Evolutionary conservation across 2,888 invertebrate species (phyloP), one percentile per base, ranked within the genome.

Genomic region (Drosophila austrosaltans): DNA sequence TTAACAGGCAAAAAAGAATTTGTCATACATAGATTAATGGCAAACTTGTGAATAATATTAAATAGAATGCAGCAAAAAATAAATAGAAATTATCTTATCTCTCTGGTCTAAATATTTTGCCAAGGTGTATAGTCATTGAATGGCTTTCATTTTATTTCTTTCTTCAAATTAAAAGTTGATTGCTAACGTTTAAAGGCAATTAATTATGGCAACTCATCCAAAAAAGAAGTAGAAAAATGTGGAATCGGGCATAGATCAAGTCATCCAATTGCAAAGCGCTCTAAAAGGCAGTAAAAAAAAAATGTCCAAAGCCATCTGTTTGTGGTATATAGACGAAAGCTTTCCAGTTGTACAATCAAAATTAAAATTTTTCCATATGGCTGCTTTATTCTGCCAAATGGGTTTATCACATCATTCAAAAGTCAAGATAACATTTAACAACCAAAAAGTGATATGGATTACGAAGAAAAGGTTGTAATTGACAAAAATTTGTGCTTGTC

Each of bases 61-160:
- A 58, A 28, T 54, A 56, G 56, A 16, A 42, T 42, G 40, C 40
- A 40, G 40, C 0, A 0, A n/a, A 40, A 58, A 69, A 61, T 67
- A 67, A 42, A 25, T 56, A 25, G 48, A 72, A 72, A 72, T 72
- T 61, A 65, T 53, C 57, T 67, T 72, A 69, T 73, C 75, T 73
- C 4, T 48, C 3, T 48, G 8, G 22, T 48, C 3, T 22, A 48
- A 48, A 22, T 25, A 48, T 48, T 48, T 48, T 22, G 22, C 1
- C 10, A 16, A 42, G 42, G 16, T 72, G 48, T 28, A 5, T 5
- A 48, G 10, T 16, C 22, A 48, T 22, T 48, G 1, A 22, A 22
- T 22, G 10, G 20, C 16, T 16, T 42, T 42, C 42, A 42, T 40
- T 40, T n/a, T 16, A 42, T 48, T 48, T 48, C 8, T 22, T 10